Evolutionary conservation across 2,113 vertebrate species (phyloP), one percentile per base, ranked within the genome.

Genomic region (Tautogolabrus adspersus): DNA sequence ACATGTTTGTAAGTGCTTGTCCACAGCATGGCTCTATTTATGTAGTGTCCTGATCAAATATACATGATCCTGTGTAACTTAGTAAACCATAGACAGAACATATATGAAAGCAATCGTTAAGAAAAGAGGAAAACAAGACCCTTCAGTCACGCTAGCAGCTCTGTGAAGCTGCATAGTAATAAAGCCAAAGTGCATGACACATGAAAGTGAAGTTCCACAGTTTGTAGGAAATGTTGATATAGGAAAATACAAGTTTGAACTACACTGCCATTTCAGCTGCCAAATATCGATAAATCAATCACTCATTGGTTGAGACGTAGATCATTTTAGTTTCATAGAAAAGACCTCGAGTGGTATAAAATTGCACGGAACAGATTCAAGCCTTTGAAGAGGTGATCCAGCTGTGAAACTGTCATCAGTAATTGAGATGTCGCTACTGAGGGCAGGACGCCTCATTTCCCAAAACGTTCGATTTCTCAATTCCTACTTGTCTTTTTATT

Each of bases 71-170:
- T 6, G 23, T 23, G 55, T 61, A 55, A 54, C 38, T 13, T 57
- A 63, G 58, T 49, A 38, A 61, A 56, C 49, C 11, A 40, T 47
- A 54, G 51, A 61, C 38, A 72, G 22, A 19, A 21, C 26, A n/a
- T 8, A 21, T n/a, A 10, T 19, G 8, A 34, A 40, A 10, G n/a
- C 26, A 55, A 37, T 30, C 8, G 22, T 21, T 34, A 10, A 49
- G 34, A 21, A 19, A 16, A 7, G 55, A 21, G 56, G 12, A 30
- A 59, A 26, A 21, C 8, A 21, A 46, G 34, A 26, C 1, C 49
- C 2, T 13, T 40, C n/a, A 40, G 6, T 2, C 58, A 54, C 37
- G 6, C n/a, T 0, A 26, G 16, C 2, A 10, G 18, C 5, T 44
- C 49, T 1, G 34, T 15, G 23, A 47, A 34, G 61, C 19, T 12